phyloP scores from a whole-genome alignment of 2,888 invertebrate species.

The Sarcophaga subvicina region DNA sequence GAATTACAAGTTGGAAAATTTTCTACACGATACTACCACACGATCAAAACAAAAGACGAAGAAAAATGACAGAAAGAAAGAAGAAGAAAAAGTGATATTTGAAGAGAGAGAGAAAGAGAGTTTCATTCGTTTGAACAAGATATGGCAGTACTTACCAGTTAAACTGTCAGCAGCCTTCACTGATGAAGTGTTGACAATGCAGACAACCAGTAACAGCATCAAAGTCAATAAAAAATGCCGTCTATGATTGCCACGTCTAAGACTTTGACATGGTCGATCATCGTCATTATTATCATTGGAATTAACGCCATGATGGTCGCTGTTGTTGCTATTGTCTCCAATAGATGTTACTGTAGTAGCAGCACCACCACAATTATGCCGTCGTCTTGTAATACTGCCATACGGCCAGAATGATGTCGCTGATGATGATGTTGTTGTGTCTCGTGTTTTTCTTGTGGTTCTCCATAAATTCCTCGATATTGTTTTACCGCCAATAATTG shows the following conservation, averaged over 20 bases:
- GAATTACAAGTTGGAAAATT: slow-evolving; percentile 47
- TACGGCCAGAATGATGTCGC: slow-evolving; percentile 40
- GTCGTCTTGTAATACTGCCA: slow-evolving; percentile 45
- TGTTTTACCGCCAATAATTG: slow-evolving; percentile 59
- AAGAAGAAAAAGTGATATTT: background rate
- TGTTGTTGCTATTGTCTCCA: background rate
- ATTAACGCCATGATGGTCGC: background rate
- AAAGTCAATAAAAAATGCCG: slow-evolving; percentile 65
- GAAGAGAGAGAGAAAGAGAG: background rate
- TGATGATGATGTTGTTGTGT: slow-evolving; percentile 20
- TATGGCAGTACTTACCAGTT: slow-evolving; percentile 71
- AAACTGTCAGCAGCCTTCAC: slow-evolving; percentile 70
- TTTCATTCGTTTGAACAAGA: background rate
- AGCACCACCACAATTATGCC: slow-evolving; percentile 40
- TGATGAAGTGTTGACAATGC: slow-evolving; percentile 67
- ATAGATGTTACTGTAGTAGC: background rate
- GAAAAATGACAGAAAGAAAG: background rate
- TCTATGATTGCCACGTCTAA: slow-evolving; percentile 56
- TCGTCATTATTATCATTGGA: background rate
- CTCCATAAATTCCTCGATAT: slow-evolving; percentile 65
- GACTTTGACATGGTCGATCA: slow-evolving; percentile 45
- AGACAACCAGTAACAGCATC: slow-evolving; percentile 69
- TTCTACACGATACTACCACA: no score
- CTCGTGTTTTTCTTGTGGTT: slow-evolving; percentile 40
- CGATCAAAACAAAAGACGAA: background rate